phyloP scores from a whole-genome alignment of 1,140 invertebrate species.

The Neodiprion lecontei region DNA sequence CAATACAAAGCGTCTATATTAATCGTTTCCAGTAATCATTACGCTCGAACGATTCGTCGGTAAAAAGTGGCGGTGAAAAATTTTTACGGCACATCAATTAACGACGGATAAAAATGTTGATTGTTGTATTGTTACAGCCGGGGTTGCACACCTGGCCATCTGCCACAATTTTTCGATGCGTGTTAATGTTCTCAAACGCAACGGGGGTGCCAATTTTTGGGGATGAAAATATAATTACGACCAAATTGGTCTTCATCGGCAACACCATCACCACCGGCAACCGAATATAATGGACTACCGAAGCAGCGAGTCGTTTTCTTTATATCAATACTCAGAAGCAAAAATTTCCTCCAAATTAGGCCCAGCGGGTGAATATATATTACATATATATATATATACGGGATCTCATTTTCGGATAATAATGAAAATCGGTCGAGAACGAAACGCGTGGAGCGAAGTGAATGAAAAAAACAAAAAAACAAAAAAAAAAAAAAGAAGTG shows the following conservation, averaged over 20 bases:
- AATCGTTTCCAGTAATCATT: too few species aligned
- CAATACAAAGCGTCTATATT: too few species aligned
- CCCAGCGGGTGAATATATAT: background rate
- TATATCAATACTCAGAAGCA: slow-evolving; percentile 5
- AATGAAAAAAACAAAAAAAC: background rate
- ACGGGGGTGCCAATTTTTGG: background rate
- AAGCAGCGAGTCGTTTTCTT: background rate
- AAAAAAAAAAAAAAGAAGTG: background rate
- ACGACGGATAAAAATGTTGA: too few species aligned
- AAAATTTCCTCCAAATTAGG: background rate
- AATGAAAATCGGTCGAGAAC: background rate
- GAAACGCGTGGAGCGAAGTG: slow-evolving; percentile 9
- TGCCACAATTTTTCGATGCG: background rate
- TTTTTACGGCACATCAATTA: too few species aligned
- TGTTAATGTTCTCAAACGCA: background rate
- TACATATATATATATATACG: too few species aligned
- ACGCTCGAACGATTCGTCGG: too few species aligned
- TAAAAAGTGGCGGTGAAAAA: too few species aligned
- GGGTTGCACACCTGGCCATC: background rate
- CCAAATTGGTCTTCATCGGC: slow-evolving; percentile 1
- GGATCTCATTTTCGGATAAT: background rate
- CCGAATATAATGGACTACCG: background rate
- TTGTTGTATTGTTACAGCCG: too few species aligned
- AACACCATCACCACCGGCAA: background rate
- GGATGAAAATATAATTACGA: background rate